Percentiles rank a stretch among this genome's conserved stretches.
Conservation (phyloP, 1,140 invertebrate genomes). For the Caenorhabditis inopinata region DNA sequence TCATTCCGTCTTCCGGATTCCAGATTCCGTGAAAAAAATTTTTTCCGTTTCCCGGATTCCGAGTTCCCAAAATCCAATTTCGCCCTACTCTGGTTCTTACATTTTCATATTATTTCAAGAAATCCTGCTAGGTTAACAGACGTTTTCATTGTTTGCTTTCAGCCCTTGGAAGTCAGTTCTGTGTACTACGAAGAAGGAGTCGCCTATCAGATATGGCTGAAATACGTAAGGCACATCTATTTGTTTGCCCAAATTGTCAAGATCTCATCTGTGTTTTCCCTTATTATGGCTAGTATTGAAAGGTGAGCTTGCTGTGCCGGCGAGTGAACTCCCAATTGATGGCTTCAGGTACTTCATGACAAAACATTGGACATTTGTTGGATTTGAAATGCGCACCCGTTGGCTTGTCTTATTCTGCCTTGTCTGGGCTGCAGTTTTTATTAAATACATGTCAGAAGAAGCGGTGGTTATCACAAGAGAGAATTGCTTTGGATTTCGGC, state of each 20-base stretch:
- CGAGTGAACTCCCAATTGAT: too few relatives aligned
- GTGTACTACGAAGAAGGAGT: slow-evolving; percentile 52
- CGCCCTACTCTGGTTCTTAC: too few relatives aligned
- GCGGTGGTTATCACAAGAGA: neutral
- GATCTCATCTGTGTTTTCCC: slow-evolving; percentile 63
- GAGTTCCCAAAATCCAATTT: too few relatives aligned
- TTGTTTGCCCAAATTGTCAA: slow-evolving; percentile 62
- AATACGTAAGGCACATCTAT: slow-evolving; percentile 51
- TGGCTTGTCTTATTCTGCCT: slow-evolving; percentile 56
- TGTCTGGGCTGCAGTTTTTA: slow-evolving; percentile 51
- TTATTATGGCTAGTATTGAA: slow-evolving; percentile 63
- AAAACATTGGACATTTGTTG: slow-evolving; percentile 64
- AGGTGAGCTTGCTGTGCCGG: too few relatives aligned
- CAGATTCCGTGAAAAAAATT: too few relatives aligned
- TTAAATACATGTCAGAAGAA: slow-evolving; percentile 52
- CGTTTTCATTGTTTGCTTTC: neutral
- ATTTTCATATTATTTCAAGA: too few relatives aligned
- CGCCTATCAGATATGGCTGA: slow-evolving; percentile 56
- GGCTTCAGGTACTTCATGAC: slow-evolving; percentile 56
- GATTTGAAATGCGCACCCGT: slow-evolving; percentile 58
- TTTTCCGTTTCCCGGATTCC: too few relatives aligned
- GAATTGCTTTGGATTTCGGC: slow-evolving; percentile 37
- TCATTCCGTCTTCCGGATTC: too few relatives aligned
- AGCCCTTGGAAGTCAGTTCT: slow-evolving; percentile 54
- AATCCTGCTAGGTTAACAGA: too few relatives aligned